Evolutionary conservation across 2,113 vertebrate genomes (phyloP), one percentile per base, ranked within the genome.

Genomic region (Anoplopoma fimbria): DNA sequence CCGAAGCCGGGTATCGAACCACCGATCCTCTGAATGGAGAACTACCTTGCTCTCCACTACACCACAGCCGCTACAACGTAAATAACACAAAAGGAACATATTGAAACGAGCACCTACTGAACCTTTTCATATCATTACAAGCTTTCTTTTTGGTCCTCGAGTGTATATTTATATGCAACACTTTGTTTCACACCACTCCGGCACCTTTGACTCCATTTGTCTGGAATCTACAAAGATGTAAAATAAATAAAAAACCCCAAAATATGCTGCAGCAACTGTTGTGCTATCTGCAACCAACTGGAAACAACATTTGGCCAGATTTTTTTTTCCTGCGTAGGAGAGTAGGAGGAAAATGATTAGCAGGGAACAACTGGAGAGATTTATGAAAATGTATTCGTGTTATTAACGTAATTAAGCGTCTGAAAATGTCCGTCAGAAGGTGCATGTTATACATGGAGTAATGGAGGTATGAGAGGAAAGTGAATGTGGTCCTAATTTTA

Each of bases 191-290:
- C 76, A 42, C 67, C 27, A 34, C 33, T 10, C 15, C 23, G 49
- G 47, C 27, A 27, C 65, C 61, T 53, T 60, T 49, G 58, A 63
- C 77, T 74, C 79, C 34, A 1, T 78, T 81, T 77, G 47, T 75
- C 69, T 57, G 58, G 73, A 77, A 8, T 67, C 69, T 27, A 55
- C 51, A 4, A n/a, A 12, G 51, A 55, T 12, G 10, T 74, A 67
- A 81, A 80, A 74, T 62, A 42, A 62, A 34, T 55, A 57, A 74
- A 34, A 40, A 79, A 74, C 23, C 29, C 45, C 34, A 0, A 17
- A 82, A 79, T 85, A 79, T 76, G 79, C 61, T 53, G 76, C 68
- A 53, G 62, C 72, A 83, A 74, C 72, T 74, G 72, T 75, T 62
- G 49, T 76, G 75, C 34, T 23, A 67, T 45, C 29, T 72, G 53